These are phyloP conservation scores for Schlechtendalia chinensis DNA, from an alignment of 1,140 invertebrate species.

Conservation along the genomic window DNA sequence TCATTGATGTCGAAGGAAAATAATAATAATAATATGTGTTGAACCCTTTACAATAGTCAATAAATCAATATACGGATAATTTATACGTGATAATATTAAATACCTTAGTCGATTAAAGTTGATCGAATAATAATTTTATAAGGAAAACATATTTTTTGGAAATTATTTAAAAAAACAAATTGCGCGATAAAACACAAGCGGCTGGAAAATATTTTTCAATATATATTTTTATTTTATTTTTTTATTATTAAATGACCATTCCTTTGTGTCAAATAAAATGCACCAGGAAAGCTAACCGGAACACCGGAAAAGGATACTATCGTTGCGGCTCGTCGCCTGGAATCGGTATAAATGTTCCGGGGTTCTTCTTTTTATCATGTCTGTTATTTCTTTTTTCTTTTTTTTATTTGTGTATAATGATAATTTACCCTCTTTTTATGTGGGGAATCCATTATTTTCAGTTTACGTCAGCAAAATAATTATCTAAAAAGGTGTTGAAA, in stretches of 20 bases:
- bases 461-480: slow-evolving; percentile 44
- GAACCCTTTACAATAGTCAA: no score
- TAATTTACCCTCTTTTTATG: slow-evolving; percentile 45
- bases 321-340: slow-evolving; percentile 40
- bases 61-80: no score
- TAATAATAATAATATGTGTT: no score
- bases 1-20: no score
- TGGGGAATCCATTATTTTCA: slow-evolving; percentile 23
- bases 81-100: no score
- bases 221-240: slow-evolving; percentile 34
- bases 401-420: slow-evolving; percentile 39
- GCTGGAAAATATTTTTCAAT: slow-evolving; percentile 26
- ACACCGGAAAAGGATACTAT: slow-evolving; percentile 44
- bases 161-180: slow-evolving; percentile 1
- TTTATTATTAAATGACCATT: slow-evolving; percentile 20
- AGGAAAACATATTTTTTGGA: slow-evolving; percentile 15
- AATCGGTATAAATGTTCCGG: slow-evolving; percentile 44
- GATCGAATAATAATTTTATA: neutral
- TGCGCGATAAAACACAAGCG: neutral
- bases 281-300: slow-evolving; percentile 40
- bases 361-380: slow-evolving; percentile 38
- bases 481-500: slow-evolving; percentile 42
- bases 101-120: no score
- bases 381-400: neutral
- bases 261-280: slow-evolving; percentile 40